Conservation (phyloP, 2,888 invertebrate genomes). For the Tetranychus piercei region DNA sequence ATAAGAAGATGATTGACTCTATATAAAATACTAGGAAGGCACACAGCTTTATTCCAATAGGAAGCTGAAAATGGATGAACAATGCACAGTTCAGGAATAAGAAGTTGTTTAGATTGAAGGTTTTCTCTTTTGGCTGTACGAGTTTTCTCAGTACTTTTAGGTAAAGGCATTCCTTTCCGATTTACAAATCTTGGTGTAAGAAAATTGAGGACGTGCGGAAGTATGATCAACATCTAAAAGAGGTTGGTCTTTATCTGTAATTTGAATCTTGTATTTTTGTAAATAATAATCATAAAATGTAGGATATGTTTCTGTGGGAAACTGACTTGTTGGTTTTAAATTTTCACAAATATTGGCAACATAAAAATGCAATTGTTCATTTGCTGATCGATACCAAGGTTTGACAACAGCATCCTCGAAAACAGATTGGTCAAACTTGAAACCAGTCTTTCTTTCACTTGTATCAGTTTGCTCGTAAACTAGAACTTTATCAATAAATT, state of each 20-base stretch:
- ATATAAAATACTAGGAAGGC: slow-evolving; percentile 83
- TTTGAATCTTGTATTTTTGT: slow-evolving; percentile 67
- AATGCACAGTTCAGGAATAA: slow-evolving; percentile 85
- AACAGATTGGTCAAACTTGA: slow-evolving; percentile 52
- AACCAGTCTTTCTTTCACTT: slow-evolving; percentile 46
- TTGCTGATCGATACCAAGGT: slow-evolving; percentile 96
- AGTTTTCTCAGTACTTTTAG: slow-evolving; percentile 81
- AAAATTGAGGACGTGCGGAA: slow-evolving; percentile 77
- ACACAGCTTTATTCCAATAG: slow-evolving; percentile 87
- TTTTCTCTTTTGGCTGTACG: slow-evolving; percentile 77
- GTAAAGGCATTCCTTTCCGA: slow-evolving; percentile 73
- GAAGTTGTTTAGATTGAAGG: slow-evolving; percentile 85
- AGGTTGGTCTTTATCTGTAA: slow-evolving; percentile 73
- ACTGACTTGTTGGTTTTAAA: slow-evolving; percentile 62
- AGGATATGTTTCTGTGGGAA: slow-evolving; percentile 61
- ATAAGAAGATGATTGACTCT: slow-evolving; percentile 77
- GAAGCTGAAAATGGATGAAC: slow-evolving; percentile 94
- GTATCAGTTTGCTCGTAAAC: slow-evolving; percentile 42
- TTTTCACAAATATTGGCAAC: slow-evolving; percentile 88
- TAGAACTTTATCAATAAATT: slow-evolving; percentile 61
- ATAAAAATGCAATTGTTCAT: slow-evolving; percentile 70
- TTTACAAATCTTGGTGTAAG: slow-evolving; percentile 82
- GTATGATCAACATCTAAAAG: slow-evolving; percentile 94
- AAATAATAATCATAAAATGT: slow-evolving; percentile 87
- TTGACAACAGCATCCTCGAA: slow-evolving; percentile 92